Base-by-base conservation (phyloP, 1,140 invertebrate species). In the Sminthurides bifidus region DNA sequence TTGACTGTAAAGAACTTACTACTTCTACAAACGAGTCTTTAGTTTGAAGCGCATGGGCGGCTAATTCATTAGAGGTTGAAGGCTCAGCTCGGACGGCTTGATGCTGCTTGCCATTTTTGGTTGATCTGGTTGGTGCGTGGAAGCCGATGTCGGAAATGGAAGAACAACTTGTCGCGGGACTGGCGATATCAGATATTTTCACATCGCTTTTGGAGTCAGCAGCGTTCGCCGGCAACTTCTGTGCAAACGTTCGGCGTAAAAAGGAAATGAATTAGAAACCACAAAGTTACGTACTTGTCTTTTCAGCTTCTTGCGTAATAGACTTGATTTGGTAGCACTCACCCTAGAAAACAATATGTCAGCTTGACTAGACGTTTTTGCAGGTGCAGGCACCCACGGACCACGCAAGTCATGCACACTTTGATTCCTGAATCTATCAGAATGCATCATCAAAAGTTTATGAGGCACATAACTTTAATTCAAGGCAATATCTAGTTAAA, bases 11-110 rank as follows among this genome's bases (percentile, higher is more conserved):
- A 43, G n/a, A 43, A 49, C 46, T 49, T 24, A 49, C 46, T n/a
- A 49, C 46, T 17, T 29, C 46, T n/a, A 49, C 46, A 49, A 49
- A 49, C 6, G 46, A 49, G 17, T 49, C 46, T 21, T 49, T 49
- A 10, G 46, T 6, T 19, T 49, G 46, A n/a, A 49, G 31, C 17
- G 31, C 35, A 21, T 49, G 46, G 5, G 15, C 5, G 31, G 46
- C n/a, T 8, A 49, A 17, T 19, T 8, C 6, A 49, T 43, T n/a
- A n/a, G n/a, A 23, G 6, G 30, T 8, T 33, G 46, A 31, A 49
- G 46, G 35, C 29, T 15, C n/a, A n/a, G n/a, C n/a, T n/a, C n/a
- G n/a, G n/a, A n/a, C n/a, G n/a, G n/a, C n/a, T n/a, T n/a, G n/a
- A n/a, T n/a, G n/a, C n/a, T n/a, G n/a, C n/a, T n/a, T n/a, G n/a